These are phyloP conservation scores for Rhorus exstirpatorius DNA, from an alignment of 2,888 invertebrate genomes.

Conservation along the genomic window DNA sequence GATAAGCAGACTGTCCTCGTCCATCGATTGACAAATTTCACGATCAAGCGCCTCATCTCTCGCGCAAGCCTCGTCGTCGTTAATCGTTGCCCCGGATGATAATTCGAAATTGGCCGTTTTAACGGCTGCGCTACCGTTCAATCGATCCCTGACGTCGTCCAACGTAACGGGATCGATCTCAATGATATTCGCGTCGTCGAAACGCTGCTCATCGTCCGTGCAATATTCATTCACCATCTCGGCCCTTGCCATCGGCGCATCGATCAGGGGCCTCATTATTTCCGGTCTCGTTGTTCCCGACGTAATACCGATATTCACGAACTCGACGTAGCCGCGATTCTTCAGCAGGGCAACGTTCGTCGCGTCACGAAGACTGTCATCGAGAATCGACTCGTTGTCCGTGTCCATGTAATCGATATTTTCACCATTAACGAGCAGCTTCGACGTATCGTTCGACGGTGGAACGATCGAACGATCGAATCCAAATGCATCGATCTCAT, in stretches of 20 bases:
- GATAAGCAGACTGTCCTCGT: constrained; percentile 88
- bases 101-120: no score
- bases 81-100: not conserved
- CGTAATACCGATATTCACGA: constrained; percentile 87
- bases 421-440: constrained; percentile 87
- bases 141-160: constrained; percentile 81
- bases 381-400: constrained; percentile 92
- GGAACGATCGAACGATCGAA: constrained; percentile 67
- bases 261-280: constrained; percentile 47
- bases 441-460: constrained; percentile 81
- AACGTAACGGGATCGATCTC: constrained; percentile 83
- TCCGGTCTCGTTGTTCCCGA: constrained; percentile 12
- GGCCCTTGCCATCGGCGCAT: constrained; percentile 82
- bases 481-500: constrained; percentile 84
- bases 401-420: constrained; percentile 96
- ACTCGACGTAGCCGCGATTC: constrained; percentile 90
- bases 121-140: constrained; percentile 78
- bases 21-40: constrained; percentile 83
- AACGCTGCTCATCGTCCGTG: constrained; percentile 78
- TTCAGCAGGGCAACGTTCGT: constrained; percentile 87
- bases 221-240: constrained; percentile 81
- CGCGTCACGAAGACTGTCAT: constrained; percentile 88
- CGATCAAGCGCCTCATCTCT: constrained; percentile 84
- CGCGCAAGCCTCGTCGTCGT: not conserved
- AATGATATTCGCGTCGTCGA: constrained; percentile 79